Evolutionary conservation across 2,797 vertebrate genomes (phyloP), one percentile per base, ranked within the genome.

Genomic region (Microcaecilia unicolor): DNA sequence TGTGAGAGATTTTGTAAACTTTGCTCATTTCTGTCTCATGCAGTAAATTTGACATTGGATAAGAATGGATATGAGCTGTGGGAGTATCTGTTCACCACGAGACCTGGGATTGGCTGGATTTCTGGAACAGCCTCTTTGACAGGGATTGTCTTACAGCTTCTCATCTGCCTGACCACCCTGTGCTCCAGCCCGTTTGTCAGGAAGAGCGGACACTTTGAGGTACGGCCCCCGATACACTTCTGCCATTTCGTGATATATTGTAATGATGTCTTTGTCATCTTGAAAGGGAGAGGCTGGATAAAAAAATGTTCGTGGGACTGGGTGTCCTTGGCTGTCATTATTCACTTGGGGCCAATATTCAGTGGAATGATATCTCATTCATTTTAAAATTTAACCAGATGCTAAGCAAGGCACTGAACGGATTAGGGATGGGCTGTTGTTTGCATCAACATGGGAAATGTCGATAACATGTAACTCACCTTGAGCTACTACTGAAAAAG

Each of bases 131-230:
- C 87, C 2, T 84, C 88, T 0, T 16, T 84, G 17, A 92, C 86
- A 0, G 87, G 91, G 0, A 43, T 90, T 3, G 11, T 76, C 0
- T 76, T 92, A 4, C 84, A 86, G 72, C 36, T 74, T 3, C 47
- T 88, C 8, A 72, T 94, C 56, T 46, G 58, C 15, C 37, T 91
- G 44, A 85, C 87, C 83, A 66, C 83, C 3, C 23, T 74, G 20
- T 90, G 89, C 64, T 92, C 91, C 74, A 83, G 80, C 64, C 70
- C 88, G 5, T 88, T 89, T 1, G 52, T 93, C 8, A 76, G 87
- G 2, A 82, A 77, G 42, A 84, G 89, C 0, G 87, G 91, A 5
- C 88, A 91, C 63, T 95, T 96, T 10, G 83, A 94, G 72, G 91
- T 92, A 30, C n/a, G n/a, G n/a, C 1, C 1, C 0, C 0, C 25